These are phyloP conservation scores for Microtus ochrogaster DNA, from an alignment of 2,113 vertebrate species.

Conservation along the genomic window DNA sequence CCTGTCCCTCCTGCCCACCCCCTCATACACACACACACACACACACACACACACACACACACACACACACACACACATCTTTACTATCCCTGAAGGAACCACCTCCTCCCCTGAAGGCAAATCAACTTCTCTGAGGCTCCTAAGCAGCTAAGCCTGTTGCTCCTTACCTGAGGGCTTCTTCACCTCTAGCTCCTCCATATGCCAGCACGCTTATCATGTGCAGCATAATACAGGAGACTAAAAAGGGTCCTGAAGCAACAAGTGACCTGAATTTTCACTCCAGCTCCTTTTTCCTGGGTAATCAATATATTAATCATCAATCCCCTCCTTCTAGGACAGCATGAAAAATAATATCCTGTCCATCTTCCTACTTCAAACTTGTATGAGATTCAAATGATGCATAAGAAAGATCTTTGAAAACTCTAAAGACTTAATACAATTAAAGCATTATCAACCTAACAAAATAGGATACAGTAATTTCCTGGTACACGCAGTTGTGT, in stretches of 20 bases:
- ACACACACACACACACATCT: background rate
- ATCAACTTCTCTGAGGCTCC: background rate
- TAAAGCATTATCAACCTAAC: constrained; percentile 38
- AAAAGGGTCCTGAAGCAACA: background rate
- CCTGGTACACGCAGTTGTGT: background rate
- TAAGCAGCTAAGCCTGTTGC: constrained; percentile 18
- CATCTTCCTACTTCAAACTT: background rate
- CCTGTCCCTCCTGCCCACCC: background rate
- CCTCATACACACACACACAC: background rate
- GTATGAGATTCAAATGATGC: constrained; percentile 40
- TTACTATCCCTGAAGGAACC: constrained; percentile 17
- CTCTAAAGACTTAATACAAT: constrained; percentile 9
- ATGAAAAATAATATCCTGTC: constrained; percentile 23
- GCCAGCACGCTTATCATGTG: background rate
- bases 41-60: background rate
- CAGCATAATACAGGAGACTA: constrained; percentile 13
- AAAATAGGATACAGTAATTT: constrained; percentile 34
- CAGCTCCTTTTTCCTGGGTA: constrained; percentile 38
- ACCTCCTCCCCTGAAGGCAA: constrained; percentile 39
- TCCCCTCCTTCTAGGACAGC: constrained; percentile 7
- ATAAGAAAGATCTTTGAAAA: constrained; percentile 26
- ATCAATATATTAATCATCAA: constrained; percentile 9
- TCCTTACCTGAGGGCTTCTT: background rate
- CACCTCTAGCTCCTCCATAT: background rate
- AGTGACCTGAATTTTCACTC: constrained; percentile 13